Evolutionary conservation across 2,797 vertebrate species (phyloP).

Genomic region (Florisuga fusca): DNA sequence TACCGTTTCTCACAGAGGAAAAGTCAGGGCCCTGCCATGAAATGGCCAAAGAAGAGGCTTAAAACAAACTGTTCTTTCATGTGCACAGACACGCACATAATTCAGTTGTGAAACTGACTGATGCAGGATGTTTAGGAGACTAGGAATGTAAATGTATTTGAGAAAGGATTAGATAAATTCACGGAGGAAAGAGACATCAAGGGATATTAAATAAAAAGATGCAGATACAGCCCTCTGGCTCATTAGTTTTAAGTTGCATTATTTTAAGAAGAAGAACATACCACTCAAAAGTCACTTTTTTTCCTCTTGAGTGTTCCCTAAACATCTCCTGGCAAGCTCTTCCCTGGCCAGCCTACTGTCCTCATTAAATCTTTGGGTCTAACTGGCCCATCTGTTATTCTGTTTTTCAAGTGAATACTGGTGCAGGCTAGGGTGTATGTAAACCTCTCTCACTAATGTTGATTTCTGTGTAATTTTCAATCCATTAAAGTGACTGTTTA

Average conservation of each 20-base stretch:
- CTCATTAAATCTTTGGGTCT: not conserved
- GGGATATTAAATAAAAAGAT: not conserved
- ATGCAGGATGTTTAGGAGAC: not conserved
- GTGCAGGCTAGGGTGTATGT: not conserved
- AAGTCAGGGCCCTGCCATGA: not conserved
- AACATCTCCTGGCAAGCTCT: not conserved
- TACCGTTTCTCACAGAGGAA: not conserved
- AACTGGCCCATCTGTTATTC: not conserved
- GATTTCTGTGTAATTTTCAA: not conserved
- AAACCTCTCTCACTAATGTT: not conserved
- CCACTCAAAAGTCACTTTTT: not conserved
- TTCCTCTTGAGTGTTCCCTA: not conserved
- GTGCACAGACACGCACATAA: accelerated
- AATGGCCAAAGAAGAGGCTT: not conserved
- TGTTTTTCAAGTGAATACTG: not conserved
- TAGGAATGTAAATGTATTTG: not conserved
- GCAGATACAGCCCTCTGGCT: not conserved
- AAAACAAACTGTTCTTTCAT: not conserved
- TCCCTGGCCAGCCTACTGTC: not conserved
- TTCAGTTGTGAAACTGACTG: not conserved
- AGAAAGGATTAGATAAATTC: not conserved
- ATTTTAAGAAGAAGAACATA: not conserved
- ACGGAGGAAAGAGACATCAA: not conserved
- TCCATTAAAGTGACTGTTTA: not conserved
- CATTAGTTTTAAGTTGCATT: not conserved